These are phyloP conservation scores for Lophochroa leadbeateri DNA, from an alignment of 2,113 vertebrate genomes.

Conservation along the genomic window DNA sequence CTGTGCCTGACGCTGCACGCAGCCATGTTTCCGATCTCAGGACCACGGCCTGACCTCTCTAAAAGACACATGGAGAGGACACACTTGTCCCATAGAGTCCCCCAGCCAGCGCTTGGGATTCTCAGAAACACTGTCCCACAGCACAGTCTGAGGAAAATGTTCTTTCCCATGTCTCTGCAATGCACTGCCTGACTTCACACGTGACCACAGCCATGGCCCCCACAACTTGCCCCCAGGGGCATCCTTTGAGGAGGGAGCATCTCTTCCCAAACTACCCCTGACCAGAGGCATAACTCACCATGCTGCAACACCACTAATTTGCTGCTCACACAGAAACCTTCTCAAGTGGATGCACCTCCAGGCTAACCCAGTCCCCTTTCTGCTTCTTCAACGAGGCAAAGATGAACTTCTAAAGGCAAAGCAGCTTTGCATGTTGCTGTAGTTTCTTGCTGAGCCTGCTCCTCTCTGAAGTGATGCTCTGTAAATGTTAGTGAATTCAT, in stretches of 20 bases:
- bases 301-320: background rate
- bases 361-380: background rate
- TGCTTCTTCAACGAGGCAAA: background rate
- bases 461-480: background rate
- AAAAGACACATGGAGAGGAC: background rate
- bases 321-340: background rate
- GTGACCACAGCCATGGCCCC: background rate
- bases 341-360: background rate
- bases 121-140: background rate
- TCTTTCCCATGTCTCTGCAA: background rate
- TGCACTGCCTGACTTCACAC: rapidly evolving
- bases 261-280: background rate
- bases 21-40: background rate
- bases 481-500: rapidly evolving
- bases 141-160: background rate
- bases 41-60: background rate
- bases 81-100: background rate
- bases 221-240: background rate
- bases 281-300: background rate
- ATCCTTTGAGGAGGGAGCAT: background rate
- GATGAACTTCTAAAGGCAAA: background rate
- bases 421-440: background rate
- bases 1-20: background rate
- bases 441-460: background rate
- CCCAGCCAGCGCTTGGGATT: background rate